Base-by-base conservation (phyloP, 2,797 vertebrate species). In the Pygocentrus nattereri region DNA sequence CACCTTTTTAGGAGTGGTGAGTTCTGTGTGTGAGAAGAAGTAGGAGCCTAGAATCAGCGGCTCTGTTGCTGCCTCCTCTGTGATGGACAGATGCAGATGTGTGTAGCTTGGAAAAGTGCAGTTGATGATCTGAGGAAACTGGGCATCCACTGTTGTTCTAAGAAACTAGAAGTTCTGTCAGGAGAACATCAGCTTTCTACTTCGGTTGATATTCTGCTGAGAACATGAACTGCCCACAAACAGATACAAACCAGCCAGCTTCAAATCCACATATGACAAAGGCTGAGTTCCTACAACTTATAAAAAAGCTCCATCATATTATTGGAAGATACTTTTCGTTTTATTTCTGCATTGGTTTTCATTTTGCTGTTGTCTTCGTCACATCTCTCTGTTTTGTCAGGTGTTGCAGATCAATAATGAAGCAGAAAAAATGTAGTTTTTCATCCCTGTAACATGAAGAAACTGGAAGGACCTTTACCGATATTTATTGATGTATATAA, bases 401-500 rank as follows among this genome's bases (percentile, higher is more conserved):
- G 18, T 38, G 64, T 38, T 67, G 34, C 30, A 31, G 30, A 67
- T 34, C 15, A 11, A 27, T 67, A 16, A 23, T 59, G 44, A 38
- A 58, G n/a, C 30, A 18, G 25, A 50, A 74, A n/a, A n/a, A 49
- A 18, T 41, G 16, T 52, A 61, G 10, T 62, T 50, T 56, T 82
- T 8, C 15, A 34, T 74, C n/a, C 11, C 54, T 76, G 67, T 58
- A 47, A 44, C 23, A 21, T 77, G 56, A 64, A 49, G 69, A 76
- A 34, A 50, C 15, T 16, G 50, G 61, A 58, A 70, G 65, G 50
- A 77, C 34, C 27, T 52, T 7, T 10, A 7, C 13, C 18, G 52
- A 47, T 82, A 77, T 82, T 78, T 82, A 82, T 82, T 82, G 79
- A 70, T 62, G 38, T 69, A 58, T 50, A 68, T 65, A 65, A 65